These are phyloP conservation scores for Syngnathus floridae DNA, from an alignment of 2,113 vertebrate species.

Conservation along the genomic window DNA sequence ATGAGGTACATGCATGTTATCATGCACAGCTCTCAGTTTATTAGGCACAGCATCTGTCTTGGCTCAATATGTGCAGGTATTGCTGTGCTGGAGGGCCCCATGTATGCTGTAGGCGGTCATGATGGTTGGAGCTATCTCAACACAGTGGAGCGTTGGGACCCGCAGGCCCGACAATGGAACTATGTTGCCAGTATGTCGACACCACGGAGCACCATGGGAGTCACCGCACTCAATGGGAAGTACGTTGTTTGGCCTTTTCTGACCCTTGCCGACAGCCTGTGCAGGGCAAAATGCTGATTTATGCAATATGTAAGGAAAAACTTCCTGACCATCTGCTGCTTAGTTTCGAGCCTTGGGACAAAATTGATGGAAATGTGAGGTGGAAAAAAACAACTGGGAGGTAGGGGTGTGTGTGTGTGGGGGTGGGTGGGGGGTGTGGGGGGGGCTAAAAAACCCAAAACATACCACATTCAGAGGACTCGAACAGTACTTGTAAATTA, in stretches of 20 bases:
- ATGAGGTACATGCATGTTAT: neutral
- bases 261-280: neutral
- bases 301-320: constrained; percentile 7
- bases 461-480: neutral
- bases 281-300: neutral
- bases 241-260: constrained; percentile 56
- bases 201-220: constrained; percentile 89
- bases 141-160: constrained; percentile 96
- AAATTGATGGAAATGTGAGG: constrained; percentile 3
- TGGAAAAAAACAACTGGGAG: constrained; percentile 2
- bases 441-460: neutral
- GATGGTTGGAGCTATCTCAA: constrained; percentile 98
- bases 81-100: constrained; percentile 94
- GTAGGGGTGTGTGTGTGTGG: neutral
- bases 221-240: constrained; percentile 93
- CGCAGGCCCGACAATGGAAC: constrained; percentile 94
- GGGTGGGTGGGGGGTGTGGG: too few species aligned
- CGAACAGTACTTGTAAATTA: neutral
- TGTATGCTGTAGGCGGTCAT: constrained; percentile 96
- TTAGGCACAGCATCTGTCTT: neutral
- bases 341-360: constrained; percentile 9
- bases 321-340: constrained; percentile 9
- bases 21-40: neutral
- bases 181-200: constrained; percentile 98
- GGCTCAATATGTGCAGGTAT: constrained; percentile 71